Percentiles rank a stretch among this genome's conserved stretches.
Evolutionary conservation across 1,140 invertebrate species (phyloP).

Genomic region (Brachionus plicatilis): DNA sequence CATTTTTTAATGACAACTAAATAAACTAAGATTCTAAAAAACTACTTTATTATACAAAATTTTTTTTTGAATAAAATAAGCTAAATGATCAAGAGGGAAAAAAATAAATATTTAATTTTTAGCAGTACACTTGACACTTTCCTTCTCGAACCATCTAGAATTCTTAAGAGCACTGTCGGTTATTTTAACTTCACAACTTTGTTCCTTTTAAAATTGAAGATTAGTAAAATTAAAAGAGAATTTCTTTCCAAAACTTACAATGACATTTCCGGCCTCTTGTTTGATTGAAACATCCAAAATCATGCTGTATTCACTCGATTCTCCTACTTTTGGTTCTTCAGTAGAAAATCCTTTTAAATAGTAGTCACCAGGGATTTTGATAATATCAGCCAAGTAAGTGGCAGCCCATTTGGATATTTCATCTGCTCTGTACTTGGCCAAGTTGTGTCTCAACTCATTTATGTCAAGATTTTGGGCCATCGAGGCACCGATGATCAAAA

Average conservation of each 20-base stretch:
- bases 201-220: background rate
- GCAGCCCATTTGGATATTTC: constrained; percentile 27
- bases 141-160: constrained; percentile 11
- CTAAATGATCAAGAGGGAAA: background rate
- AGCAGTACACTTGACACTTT: constrained; percentile 1
- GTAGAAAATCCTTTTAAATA: background rate
- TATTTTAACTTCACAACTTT: background rate
- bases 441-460: background rate
- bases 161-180: constrained; percentile 29
- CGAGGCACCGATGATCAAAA: background rate
- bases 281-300: constrained; percentile 11
- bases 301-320: constrained; percentile 14
- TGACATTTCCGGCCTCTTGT: background rate
- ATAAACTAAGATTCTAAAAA: background rate
- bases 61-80: background rate
- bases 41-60: constrained; percentile 18
- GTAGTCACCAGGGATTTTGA: constrained; percentile 11
- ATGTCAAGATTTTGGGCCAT: background rate
- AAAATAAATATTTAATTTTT: constrained; percentile 13
- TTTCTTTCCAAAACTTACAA: background rate
- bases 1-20: background rate
- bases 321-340: background rate
- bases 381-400: background rate
- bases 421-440: constrained; percentile 19
- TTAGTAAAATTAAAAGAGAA: background rate